These are phyloP conservation scores for Gadus macrocephalus DNA, from an alignment of 2,113 vertebrate species.

Conservation along the genomic window DNA sequence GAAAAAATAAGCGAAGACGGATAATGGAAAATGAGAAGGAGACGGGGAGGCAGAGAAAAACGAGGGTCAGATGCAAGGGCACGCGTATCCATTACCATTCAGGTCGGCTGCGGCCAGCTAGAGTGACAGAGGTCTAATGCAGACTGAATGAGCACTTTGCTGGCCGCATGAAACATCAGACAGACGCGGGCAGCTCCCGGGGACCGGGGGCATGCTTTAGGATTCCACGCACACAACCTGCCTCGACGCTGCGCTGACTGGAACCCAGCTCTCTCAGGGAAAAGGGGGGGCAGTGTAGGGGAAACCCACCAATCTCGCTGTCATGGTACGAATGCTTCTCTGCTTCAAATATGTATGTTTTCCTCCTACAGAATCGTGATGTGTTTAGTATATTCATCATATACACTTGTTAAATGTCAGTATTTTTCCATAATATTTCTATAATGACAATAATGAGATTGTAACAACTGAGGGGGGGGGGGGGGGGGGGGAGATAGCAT, in stretches of 20 bases:
- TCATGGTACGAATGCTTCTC: too few relatives aligned
- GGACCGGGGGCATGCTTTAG: not conserved
- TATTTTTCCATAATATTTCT: too few relatives aligned
- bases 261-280: not conserved
- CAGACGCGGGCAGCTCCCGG: conserved; percentile 7
- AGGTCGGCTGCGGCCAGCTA: conserved; percentile 38
- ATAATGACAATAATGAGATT: too few relatives aligned
- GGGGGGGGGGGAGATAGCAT: too few relatives aligned
- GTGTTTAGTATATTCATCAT: too few relatives aligned
- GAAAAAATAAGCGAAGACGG: conserved; percentile 49
- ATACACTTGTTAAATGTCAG: too few relatives aligned
- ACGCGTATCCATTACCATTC: conserved; percentile 58
- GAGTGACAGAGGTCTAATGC: conserved; percentile 46
- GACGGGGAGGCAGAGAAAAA: conserved; percentile 46
- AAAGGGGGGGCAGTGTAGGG: too few relatives aligned
- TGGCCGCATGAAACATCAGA: conserved; percentile 36
- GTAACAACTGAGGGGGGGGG: too few relatives aligned
- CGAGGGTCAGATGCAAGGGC: conserved; percentile 59
- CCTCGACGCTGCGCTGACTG: not conserved
- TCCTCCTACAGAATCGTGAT: too few relatives aligned
- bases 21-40: conserved; percentile 56
- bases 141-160: conserved; percentile 35
- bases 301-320: too few relatives aligned
- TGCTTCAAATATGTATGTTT: too few relatives aligned
- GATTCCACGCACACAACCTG: conserved; percentile 7